Evolutionary conservation across 2,113 vertebrate genomes (phyloP), one percentile per base, ranked within the genome.

Genomic region (Varanus salvator): DNA sequence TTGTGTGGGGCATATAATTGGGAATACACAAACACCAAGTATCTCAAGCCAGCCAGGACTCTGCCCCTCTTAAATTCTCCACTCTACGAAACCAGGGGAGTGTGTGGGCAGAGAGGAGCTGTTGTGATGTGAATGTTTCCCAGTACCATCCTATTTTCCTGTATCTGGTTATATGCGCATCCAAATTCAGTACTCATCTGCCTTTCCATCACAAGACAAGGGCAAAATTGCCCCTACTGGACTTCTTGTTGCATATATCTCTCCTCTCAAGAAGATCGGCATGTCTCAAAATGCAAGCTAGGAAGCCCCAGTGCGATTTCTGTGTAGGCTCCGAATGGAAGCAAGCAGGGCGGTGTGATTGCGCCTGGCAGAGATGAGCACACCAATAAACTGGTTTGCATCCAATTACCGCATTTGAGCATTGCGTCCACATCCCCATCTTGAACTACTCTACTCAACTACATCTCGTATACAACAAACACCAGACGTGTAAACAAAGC

Each of bases 381-480:
- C 0, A 0, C 17, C 72, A 85, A 89, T 71, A 88, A 92, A 48
- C 89, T 93, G 69, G 91, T 92, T 95, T 93, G 92, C 80, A 91
- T 94, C 68, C 95, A 94, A 95, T 92, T 96, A 94, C 90, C 81
- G 38, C 95, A 95, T 96, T 97, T 96, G 92, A 92, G 86, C 92
- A 72, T 95, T 94, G 96, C 94, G 93, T 87, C 57, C 88, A 94
- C 93, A 78, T 90, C 72, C 77, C 85, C 3, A 11, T 86, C 86
- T 88, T 52, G 85, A 95, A 94, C 91, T 90, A 93, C 95, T 95
- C 95, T 93, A 87, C 85, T 94, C 94, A 94, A 90, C 88, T 92
- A 69, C 87, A 92, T 96, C 96, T 95, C 95, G 95, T 94, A 94
- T 93, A 95, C 96, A 93, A 95, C 95, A 96, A 97, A 97, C 87